Conservation (phyloP, 2,113 vertebrate genomes). For the Phalacrocorax pelagicus region DNA sequence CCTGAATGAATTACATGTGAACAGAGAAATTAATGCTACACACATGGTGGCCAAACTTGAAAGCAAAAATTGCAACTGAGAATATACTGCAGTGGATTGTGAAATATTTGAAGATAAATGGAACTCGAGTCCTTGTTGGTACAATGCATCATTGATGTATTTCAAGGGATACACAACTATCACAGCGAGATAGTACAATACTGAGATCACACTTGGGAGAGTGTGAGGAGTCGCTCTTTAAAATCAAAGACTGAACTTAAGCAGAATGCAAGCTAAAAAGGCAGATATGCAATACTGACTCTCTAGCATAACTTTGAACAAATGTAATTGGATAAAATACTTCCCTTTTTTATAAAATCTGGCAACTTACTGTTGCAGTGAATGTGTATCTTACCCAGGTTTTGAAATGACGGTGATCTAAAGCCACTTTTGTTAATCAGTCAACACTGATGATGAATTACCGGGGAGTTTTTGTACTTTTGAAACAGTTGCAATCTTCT, state of each 20-base stretch:
- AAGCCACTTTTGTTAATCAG: background rate
- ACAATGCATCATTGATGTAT: slow-evolving; percentile 25
- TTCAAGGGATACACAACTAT: slow-evolving; percentile 31
- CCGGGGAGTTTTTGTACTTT: slow-evolving; percentile 65
- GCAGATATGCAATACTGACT: background rate
- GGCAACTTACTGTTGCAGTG: background rate
- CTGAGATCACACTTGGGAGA: background rate
- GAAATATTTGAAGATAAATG: slow-evolving; percentile 71
- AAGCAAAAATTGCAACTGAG: slow-evolving; percentile 72
- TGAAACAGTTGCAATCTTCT: slow-evolving; percentile 58
- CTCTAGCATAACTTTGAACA: background rate
- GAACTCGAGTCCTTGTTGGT: slow-evolving; percentile 57
- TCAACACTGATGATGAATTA: slow-evolving; percentile 40
- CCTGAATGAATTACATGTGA: slow-evolving; percentile 77
- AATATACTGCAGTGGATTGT: slow-evolving; percentile 59
- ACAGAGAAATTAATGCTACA: slow-evolving; percentile 75
- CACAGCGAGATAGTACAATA: background rate
- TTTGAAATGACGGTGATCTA: background rate
- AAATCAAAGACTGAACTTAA: slow-evolving; percentile 31
- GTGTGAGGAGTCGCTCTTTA: background rate
- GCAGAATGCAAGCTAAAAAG: background rate
- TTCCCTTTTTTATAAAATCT: background rate
- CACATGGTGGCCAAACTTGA: slow-evolving; percentile 78
- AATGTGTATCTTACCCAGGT: background rate
- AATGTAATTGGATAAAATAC: background rate